These are phyloP conservation scores for Perdita meconis DNA, from an alignment of 2,888 invertebrate genomes.

Conservation along the genomic window DNA sequence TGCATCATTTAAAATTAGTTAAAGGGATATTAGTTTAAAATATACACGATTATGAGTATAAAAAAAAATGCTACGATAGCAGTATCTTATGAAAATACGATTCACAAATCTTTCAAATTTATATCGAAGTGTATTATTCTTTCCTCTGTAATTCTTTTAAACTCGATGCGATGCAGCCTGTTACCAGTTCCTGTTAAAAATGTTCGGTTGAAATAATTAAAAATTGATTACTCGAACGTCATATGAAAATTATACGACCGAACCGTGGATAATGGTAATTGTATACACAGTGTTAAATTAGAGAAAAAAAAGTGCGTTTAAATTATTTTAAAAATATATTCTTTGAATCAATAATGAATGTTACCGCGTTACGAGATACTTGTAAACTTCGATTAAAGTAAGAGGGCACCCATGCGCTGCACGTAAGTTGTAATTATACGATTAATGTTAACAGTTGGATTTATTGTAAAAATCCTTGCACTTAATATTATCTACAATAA, in stretches of 20 bases:
- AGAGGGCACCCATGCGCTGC: slow-evolving; percentile 27
- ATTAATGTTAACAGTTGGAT: slow-evolving; percentile 24
- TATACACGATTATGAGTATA: slow-evolving; percentile 56
- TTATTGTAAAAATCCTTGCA: slow-evolving; percentile 51
- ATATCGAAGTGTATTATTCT: slow-evolving; percentile 51
- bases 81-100: slow-evolving; percentile 49
- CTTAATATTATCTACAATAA: slow-evolving; percentile 52
- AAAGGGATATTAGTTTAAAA: slow-evolving; percentile 47
- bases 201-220: slow-evolving; percentile 36
- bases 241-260: slow-evolving; percentile 6
- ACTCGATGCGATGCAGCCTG: slow-evolving; percentile 32
- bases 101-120: slow-evolving; percentile 34
- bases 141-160: slow-evolving; percentile 35
- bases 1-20: slow-evolving; percentile 65
- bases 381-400: slow-evolving; percentile 20
- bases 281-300: slow-evolving; percentile 23
- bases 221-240: slow-evolving; percentile 37
- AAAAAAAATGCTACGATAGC: slow-evolving; percentile 56
- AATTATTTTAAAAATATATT: slow-evolving; percentile 30
- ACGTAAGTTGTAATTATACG: slow-evolving; percentile 33
- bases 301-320: slow-evolving; percentile 25
- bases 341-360: slow-evolving; percentile 23
- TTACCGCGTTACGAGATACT: slow-evolving; percentile 30
- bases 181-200: slow-evolving; percentile 49
- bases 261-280: slow-evolving; percentile 18